Evolutionary conservation across 2,888 invertebrate genomes (phyloP).

Genomic region (Drosophila paracracens): DNA sequence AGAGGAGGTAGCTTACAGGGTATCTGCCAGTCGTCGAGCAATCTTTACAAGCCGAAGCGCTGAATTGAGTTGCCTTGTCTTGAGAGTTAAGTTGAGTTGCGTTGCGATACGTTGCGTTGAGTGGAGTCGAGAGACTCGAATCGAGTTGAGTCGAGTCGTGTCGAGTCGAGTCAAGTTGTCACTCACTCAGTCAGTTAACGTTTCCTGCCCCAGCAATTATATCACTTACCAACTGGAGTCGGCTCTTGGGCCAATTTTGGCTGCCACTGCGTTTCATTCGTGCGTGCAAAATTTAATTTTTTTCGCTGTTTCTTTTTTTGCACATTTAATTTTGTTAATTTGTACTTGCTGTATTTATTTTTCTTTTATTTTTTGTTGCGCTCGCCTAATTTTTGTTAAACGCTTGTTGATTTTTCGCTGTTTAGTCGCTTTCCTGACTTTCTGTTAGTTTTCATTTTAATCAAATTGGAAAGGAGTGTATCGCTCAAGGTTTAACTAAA

Average conservation of each 20-base stretch:
- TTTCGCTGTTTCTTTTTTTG: slow-evolving; percentile 3
- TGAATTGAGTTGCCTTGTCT: neutral
- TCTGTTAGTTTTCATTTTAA: slow-evolving; percentile 28
- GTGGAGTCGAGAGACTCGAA: slow-evolving; percentile 1
- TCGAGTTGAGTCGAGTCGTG: slow-evolving; percentile 11
- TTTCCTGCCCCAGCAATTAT: slow-evolving; percentile 78
- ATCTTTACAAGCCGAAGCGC: neutral
- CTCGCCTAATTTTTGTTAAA: slow-evolving; percentile 49
- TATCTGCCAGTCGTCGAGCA: neutral
- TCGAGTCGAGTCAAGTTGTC: slow-evolving; percentile 44
- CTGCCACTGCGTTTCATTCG: slow-evolving; percentile 63
- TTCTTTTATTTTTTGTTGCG: slow-evolving; percentile 7
- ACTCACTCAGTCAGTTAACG: slow-evolving; percentile 63
- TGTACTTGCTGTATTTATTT: slow-evolving; percentile 3
- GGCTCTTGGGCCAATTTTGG: slow-evolving; percentile 30
- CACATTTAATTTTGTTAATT: slow-evolving; percentile 10
- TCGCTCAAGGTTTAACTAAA: slow-evolving; percentile 12
- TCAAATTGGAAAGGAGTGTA: slow-evolving; percentile 32
- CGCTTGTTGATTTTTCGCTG: slow-evolving; percentile 40
- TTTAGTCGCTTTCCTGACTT: slow-evolving; percentile 40
- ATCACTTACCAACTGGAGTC: slow-evolving; percentile 65
- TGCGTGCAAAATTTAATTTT: slow-evolving; percentile 74
- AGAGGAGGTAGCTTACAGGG: neutral
- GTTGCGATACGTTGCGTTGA: neutral
- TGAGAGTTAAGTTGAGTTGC: neutral